A percentile compares a stretch with the other conserved stretches of the same genome.
Conservation (phyloP, 2,888 invertebrate genomes). For the Tachina lurida region DNA sequence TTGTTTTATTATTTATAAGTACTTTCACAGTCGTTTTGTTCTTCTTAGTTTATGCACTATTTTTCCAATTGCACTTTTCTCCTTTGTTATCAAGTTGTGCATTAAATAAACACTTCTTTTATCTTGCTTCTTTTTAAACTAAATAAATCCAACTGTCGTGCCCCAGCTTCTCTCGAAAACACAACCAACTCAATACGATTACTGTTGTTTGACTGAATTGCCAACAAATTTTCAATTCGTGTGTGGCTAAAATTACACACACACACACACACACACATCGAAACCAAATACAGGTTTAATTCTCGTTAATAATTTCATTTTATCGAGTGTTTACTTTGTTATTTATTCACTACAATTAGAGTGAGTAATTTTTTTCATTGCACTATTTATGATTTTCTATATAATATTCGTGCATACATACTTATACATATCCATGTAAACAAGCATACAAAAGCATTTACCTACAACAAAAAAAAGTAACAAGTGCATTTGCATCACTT, state of each 20-base stretch:
- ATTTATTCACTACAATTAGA: conserved; percentile 12
- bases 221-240: conserved; percentile 8
- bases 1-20: neutral
- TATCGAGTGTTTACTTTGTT: neutral
- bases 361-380: neutral
- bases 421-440: neutral
- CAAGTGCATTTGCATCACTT: conserved; percentile 30
- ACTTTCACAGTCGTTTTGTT: conserved; percentile 1
- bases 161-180: neutral
- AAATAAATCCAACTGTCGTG: conserved; percentile 9
- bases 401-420: neutral
- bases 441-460: neutral
- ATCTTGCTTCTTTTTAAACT: conserved; percentile 16
- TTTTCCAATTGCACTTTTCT: conserved; percentile 19
- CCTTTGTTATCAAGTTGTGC: neutral
- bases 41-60: neutral
- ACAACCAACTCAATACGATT: conserved; percentile 63
- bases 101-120: conserved; percentile 22
- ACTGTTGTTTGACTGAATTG: conserved; percentile 66
- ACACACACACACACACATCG: neutral
- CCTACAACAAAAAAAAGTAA: conserved; percentile 11
- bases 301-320: conserved; percentile 27
- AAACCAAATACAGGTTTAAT: conserved; percentile 44
- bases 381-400: conserved; percentile 23
- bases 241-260: neutral